Percentiles rank a stretch among this genome's conserved stretches.
Evolutionary conservation across 2,113 vertebrate genomes (phyloP).

Genomic region (Tauraco erythrolophus): DNA sequence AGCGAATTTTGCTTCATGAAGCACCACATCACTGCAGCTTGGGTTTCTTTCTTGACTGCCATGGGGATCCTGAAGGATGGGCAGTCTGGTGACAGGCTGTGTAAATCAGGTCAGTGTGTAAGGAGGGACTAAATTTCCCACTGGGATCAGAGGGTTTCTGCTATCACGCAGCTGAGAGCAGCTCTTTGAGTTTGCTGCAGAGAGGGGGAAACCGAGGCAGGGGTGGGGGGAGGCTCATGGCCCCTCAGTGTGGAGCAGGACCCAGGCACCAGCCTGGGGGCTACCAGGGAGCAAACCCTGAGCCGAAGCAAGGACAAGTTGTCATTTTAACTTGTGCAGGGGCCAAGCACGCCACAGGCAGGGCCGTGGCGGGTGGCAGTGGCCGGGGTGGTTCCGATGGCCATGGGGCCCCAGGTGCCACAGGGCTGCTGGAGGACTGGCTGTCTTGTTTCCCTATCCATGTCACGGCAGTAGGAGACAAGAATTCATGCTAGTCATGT

Average conservation of each 20-base stretch:
- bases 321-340: background rate
- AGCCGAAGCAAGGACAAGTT: background rate
- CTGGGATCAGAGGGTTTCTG: background rate
- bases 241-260: background rate
- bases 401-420: background rate
- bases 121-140: background rate
- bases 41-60: background rate
- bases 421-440: background rate
- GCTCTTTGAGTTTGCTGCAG: background rate
- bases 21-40: fast-evolving
- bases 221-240: fast-evolving
- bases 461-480: slow-evolving; percentile 16
- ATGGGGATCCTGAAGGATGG: fast-evolving
- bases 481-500: background rate
- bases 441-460: background rate
- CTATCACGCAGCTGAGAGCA: background rate
- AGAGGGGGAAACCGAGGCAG: background rate
- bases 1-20: background rate
- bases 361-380: fast-evolving
- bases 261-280: too few species aligned
- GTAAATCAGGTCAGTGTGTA: background rate
- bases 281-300: fast-evolving
- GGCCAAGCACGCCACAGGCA: background rate
- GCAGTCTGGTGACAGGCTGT: background rate
- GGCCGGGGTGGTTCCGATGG: fast-evolving